A percentile compares a stretch with the other conserved stretches of the same genome.
Evolutionary conservation across 2,797 vertebrate species (phyloP).

Genomic region (Schizothorax lantsangensis): DNA sequence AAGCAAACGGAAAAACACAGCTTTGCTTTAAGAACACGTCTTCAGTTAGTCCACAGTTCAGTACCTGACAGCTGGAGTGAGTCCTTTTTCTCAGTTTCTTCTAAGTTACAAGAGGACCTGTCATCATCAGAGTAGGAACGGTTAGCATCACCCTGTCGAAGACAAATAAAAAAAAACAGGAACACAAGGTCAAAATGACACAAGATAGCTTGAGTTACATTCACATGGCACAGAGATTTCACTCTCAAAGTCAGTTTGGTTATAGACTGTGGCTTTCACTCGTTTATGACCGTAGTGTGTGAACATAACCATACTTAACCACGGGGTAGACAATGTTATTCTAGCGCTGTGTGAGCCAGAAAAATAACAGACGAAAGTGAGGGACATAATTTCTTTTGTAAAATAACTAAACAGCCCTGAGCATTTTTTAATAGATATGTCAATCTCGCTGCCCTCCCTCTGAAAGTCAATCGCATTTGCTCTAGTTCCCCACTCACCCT

Average conservation of each 20-base stretch:
- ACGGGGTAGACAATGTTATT: background rate
- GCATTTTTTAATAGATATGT: slow-evolving; percentile 33
- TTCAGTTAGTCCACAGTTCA: background rate
- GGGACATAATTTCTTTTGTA: slow-evolving; percentile 7
- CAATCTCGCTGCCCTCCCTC: slow-evolving; percentile 28
- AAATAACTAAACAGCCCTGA: slow-evolving; percentile 37
- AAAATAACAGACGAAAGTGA: background rate
- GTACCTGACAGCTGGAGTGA: slow-evolving; percentile 86
- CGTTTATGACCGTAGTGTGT: background rate
- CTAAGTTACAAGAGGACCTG: slow-evolving; percentile 91
- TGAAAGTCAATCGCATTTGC: slow-evolving; percentile 37
- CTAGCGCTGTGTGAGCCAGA: background rate
- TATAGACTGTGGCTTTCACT: background rate
- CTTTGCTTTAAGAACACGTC: background rate
- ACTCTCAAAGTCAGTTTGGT: background rate
- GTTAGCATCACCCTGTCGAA: slow-evolving; percentile 92
- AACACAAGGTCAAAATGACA: slow-evolving; percentile 14
- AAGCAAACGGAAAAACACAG: background rate
- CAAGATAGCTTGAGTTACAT: slow-evolving; percentile 20
- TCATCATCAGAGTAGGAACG: slow-evolving; percentile 96
- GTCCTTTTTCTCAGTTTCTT: slow-evolving; percentile 91
- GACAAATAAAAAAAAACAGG: slow-evolving; percentile 11
- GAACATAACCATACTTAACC: background rate
- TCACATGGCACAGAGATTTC: background rate
- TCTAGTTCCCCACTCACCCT: slow-evolving; percentile 50